Percentiles rank a stretch among this genome's conserved stretches.
Conservation (phyloP, 2,113 vertebrate species). For the Indicator indicator region DNA sequence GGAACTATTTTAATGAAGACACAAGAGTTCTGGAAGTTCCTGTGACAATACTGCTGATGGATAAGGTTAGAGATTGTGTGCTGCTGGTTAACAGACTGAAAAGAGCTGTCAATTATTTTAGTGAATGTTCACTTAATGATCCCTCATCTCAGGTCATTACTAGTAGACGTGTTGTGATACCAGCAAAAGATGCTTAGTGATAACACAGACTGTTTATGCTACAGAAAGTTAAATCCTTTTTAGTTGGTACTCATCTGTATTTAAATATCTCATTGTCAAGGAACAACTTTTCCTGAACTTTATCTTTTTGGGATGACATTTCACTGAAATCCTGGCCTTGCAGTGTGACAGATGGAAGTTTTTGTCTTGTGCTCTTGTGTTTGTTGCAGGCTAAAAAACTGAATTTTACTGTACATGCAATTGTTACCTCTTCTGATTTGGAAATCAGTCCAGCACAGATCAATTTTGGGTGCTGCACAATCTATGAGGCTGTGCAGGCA, state of each 20-base stretch:
- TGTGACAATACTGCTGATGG: slow-evolving; percentile 78
- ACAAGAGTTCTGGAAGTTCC: slow-evolving; percentile 88
- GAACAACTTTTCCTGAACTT: background rate
- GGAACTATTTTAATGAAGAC: slow-evolving; percentile 81
- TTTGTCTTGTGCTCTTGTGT: background rate
- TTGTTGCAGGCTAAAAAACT: slow-evolving; percentile 79
- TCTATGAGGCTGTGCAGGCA: slow-evolving; percentile 81
- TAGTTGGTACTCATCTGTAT: background rate
- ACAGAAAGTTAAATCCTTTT: background rate
- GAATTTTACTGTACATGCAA: slow-evolving; percentile 82
- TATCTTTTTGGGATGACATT: background rate
- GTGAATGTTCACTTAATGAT: background rate
- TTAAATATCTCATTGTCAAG: background rate
- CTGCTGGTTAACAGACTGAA: background rate
- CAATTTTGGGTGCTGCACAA: slow-evolving; percentile 88
- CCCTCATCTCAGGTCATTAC: background rate
- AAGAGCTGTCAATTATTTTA: background rate
- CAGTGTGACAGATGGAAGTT: background rate
- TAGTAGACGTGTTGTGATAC: background rate
- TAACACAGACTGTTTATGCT: background rate
- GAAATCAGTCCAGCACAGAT: slow-evolving; percentile 78
- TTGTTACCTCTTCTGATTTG: slow-evolving; percentile 88
- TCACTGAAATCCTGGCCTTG: background rate
- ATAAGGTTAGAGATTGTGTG: slow-evolving; percentile 80
- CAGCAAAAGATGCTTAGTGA: background rate